phyloP scores from a whole-genome alignment of 2,888 invertebrate species.

The Lasioglossum calceatum region DNA sequence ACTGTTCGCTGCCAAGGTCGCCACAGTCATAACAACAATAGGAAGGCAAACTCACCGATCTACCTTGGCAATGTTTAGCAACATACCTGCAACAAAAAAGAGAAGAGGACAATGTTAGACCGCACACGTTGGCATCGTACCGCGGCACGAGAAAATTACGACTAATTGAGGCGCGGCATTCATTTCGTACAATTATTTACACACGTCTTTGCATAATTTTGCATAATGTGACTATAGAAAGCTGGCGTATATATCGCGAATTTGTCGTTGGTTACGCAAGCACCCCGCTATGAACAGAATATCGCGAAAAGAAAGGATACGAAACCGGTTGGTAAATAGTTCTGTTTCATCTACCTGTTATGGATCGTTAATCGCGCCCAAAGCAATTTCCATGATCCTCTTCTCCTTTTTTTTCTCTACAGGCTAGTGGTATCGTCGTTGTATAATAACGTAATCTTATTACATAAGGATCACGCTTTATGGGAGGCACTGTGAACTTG shows the following conservation, averaged over 20 bases:
- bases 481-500: conserved; percentile 15
- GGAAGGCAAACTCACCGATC: neutral
- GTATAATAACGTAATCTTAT: conserved; percentile 32
- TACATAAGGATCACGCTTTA: conserved; percentile 28
- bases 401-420: neutral
- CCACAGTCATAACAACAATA: neutral
- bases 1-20: neutral
- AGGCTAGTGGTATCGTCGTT: neutral
- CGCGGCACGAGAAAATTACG: neutral
- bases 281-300: conserved; percentile 9
- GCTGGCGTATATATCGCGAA: neutral
- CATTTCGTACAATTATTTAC: neutral
- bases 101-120: neutral
- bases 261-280: conserved; percentile 32
- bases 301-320: conserved; percentile 19
- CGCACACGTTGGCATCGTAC: neutral
- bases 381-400: conserved; percentile 20
- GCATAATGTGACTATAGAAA: conserved; percentile 19
- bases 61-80: neutral
- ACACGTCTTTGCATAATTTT: neutral
- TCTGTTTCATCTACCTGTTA: conserved; percentile 23
- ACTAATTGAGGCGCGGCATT: neutral
- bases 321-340: conserved; percentile 37
- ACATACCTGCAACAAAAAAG: conserved; percentile 57
- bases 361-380: conserved; percentile 25